Evolutionary conservation across 2,113 vertebrate species (phyloP).

Genomic region (Sinocyclocheilus rhinocerous): DNA sequence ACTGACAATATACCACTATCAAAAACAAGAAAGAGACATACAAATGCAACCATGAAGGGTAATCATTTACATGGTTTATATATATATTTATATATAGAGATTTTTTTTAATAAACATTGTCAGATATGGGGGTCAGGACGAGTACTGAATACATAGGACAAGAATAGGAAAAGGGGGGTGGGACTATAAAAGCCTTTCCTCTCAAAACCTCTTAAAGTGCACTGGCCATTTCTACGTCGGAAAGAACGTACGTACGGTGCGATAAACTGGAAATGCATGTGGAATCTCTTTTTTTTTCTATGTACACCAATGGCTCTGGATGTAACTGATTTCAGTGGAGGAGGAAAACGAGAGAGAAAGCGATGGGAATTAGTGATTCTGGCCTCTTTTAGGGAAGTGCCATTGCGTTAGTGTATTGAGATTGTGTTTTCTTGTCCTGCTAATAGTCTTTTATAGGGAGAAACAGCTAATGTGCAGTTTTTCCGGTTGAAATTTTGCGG

Average conservation of each 20-base stretch:
- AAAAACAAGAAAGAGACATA: conserved; percentile 44
- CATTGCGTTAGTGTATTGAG: conserved; percentile 47
- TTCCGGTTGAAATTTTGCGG: conserved; percentile 32
- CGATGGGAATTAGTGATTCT: conserved; percentile 21
- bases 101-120: conserved; percentile 40
- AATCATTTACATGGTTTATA: conserved; percentile 50
- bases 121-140: conserved; percentile 36
- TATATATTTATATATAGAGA: conserved; percentile 25
- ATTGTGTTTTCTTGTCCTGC: conserved; percentile 26
- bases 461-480: conserved; percentile 31
- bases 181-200: conserved; percentile 44
- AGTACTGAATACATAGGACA: conserved; percentile 31
- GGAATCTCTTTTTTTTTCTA: not conserved
- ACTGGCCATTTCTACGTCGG: conserved; percentile 55
- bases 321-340: not conserved
- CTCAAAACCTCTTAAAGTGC: conserved; percentile 57
- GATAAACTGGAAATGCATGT: conserved; percentile 14
- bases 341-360: not conserved
- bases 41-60: conserved; percentile 46
- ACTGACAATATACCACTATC: conserved; percentile 38
- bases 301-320: conserved; percentile 20
- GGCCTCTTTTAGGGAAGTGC: conserved; percentile 38
- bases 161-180: conserved; percentile 14
- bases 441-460: conserved; percentile 33
- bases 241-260: not conserved